Evolutionary conservation across 2,888 invertebrate genomes (phyloP).

Genomic region (Callimorpha dominula): DNA sequence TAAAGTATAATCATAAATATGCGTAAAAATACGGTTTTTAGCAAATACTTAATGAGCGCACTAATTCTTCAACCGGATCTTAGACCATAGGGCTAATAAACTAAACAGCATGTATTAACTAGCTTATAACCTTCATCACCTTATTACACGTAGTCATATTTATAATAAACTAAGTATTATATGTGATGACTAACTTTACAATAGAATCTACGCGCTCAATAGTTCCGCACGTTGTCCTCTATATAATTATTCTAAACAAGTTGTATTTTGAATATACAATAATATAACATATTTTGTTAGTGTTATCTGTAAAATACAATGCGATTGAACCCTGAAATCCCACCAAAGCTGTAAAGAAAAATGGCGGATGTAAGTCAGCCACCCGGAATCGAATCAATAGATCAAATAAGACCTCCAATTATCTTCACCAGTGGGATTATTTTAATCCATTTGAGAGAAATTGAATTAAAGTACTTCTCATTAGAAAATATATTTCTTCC

Average conservation of each 20-base stretch:
- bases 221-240: too few species aligned
- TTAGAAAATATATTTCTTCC: constrained; percentile 15
- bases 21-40: too few species aligned
- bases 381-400: constrained; percentile 16
- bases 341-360: constrained; percentile 12
- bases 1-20: too few species aligned
- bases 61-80: too few species aligned
- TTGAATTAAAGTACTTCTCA: constrained; percentile 37
- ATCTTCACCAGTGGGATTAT: constrained; percentile 33
- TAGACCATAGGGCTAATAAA: too few species aligned
- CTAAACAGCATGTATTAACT: too few species aligned
- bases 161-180: too few species aligned
- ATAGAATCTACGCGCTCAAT: too few species aligned
- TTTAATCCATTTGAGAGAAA: constrained; percentile 39
- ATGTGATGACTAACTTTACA: too few species aligned
- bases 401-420: constrained; percentile 32
- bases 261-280: not conserved
- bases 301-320: constrained; percentile 4
- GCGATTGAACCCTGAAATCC: not conserved
- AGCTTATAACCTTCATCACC: too few species aligned
- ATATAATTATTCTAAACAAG: not conserved
- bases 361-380: constrained; percentile 12
- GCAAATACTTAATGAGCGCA: too few species aligned
- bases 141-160: too few species aligned
- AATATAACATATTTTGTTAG: not conserved